Conservation (phyloP, 2,113 vertebrate species). For the Lanius ludovicianus region DNA sequence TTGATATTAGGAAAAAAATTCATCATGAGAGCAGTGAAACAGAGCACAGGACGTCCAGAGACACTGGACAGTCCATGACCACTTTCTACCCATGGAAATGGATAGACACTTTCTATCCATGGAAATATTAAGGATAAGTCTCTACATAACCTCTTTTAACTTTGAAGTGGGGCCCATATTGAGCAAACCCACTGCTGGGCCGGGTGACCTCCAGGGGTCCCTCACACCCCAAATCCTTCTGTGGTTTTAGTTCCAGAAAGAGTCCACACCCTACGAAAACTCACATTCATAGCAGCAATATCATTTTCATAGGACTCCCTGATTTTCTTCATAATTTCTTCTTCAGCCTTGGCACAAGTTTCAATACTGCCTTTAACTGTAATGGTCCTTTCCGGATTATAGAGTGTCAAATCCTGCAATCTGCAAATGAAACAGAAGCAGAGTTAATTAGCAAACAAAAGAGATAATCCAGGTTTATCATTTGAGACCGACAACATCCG, state of each 20-base stretch:
- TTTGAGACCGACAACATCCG: background rate
- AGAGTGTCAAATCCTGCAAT: conserved; percentile 94
- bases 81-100: background rate
- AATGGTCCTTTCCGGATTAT: conserved; percentile 96
- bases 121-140: background rate
- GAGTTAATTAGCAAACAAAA: background rate
- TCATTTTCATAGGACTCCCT: conserved; percentile 96
- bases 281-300: conserved; percentile 97
- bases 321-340: conserved; percentile 98
- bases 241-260: background rate
- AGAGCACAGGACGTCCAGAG: background rate
- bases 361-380: conserved; percentile 91
- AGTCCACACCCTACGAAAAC: conserved; percentile 28
- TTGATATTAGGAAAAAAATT: background rate
- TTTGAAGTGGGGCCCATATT: accelerated
- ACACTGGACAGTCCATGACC: background rate
- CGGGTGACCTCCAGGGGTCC: background rate
- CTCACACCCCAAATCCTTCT: background rate
- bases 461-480: background rate
- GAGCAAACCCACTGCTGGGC: background rate
- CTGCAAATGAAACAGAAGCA: conserved; percentile 68
- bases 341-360: conserved; percentile 88
- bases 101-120: background rate
- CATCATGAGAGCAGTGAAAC: background rate
- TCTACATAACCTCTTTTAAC: background rate